Base-by-base conservation (phyloP, 2,888 invertebrate genomes). In the Amblyjoppa fuscipennis region DNA sequence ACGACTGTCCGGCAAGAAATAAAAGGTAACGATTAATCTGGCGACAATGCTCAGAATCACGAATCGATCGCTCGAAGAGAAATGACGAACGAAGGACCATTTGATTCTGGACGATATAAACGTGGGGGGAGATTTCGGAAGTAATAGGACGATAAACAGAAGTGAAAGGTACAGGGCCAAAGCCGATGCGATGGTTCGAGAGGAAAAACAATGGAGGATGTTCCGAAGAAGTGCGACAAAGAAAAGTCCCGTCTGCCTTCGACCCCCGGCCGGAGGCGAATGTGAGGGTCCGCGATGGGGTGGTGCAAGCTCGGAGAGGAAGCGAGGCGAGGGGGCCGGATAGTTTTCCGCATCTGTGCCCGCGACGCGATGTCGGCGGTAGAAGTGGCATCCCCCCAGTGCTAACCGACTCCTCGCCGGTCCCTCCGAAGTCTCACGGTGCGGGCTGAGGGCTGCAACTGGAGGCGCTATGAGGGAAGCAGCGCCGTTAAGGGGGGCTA, bases 341-440 rank as follows among this genome's bases (percentile, higher is more conserved):
- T 89, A 90, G 91, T 92, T 91, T 91, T 90, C 90, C 91, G 88
- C 91, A 92, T 90, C 91, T 91, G 91, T 90, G 91, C 84, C 80
- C 89, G 73, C 86, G 81, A 83, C 80, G 87, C 88, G 84, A 86
- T 88, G 78, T 83, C 79, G 83, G 70, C 64, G 76, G 88, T 83
- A 81, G 87, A 85, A 86, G 78, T 71, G 84, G 83, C 76, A 83
- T 84, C 80, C 83, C 85, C 80, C 84, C 70, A 80, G 79, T 75
- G 85, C 83, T 87, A 88, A 88, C 88, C 87, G 76, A 79, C 84
- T 82, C 84, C 49, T 34, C 16, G 84, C 83, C 64, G 59, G 71
- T 82, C 75, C 69, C 83, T 78, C 51, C 34, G 41, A n/a, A 34
- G 38, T 41, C 51, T 49, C 69, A n/a, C 45, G 41, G 68, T 56